Conservation (phyloP, 2,888 invertebrate genomes). For the Dugesia japonica region DNA sequence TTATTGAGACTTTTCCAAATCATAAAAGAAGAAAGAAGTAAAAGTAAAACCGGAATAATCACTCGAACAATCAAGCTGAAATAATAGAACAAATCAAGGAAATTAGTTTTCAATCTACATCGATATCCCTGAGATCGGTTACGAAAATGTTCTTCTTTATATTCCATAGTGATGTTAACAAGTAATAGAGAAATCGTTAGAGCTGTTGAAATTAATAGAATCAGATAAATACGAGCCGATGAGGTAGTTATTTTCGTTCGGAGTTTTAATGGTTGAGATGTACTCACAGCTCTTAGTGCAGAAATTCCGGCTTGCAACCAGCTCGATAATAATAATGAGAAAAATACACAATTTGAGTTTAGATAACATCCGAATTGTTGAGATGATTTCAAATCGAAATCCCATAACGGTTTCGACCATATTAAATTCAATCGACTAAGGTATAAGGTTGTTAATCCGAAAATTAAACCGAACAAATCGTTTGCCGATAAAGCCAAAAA, state of each 20-base stretch:
- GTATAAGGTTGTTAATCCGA: slow-evolving; percentile 27
- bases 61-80: slow-evolving; percentile 25
- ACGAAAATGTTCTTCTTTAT: slow-evolving; percentile 10
- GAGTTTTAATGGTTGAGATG: slow-evolving; percentile 21
- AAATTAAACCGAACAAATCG: slow-evolving; percentile 26
- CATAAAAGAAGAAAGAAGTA: slow-evolving; percentile 29
- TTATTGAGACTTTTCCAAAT: slow-evolving; percentile 28
- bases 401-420: neutral
- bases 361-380: slow-evolving; percentile 1
- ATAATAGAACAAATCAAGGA: neutral
- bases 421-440: slow-evolving; percentile 24
- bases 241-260: slow-evolving; percentile 25
- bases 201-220: slow-evolving; percentile 20
- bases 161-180: slow-evolving; percentile 25
- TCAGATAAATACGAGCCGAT: slow-evolving; percentile 17
- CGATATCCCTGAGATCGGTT: slow-evolving; percentile 21
- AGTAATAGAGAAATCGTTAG: slow-evolving; percentile 24
- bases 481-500: slow-evolving; percentile 31
- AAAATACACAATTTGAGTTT: slow-evolving; percentile 22
- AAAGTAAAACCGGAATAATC: slow-evolving; percentile 23
- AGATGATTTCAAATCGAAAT: slow-evolving; percentile 15
- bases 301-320: slow-evolving; percentile 33
- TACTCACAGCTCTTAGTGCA: slow-evolving; percentile 25
- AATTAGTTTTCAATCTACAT: slow-evolving; percentile 6
- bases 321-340: slow-evolving; percentile 29